Evolutionary conservation across 2,888 invertebrate species (phyloP), one percentile per base, ranked within the genome.

Genomic region (Lumbricus terrestris): DNA sequence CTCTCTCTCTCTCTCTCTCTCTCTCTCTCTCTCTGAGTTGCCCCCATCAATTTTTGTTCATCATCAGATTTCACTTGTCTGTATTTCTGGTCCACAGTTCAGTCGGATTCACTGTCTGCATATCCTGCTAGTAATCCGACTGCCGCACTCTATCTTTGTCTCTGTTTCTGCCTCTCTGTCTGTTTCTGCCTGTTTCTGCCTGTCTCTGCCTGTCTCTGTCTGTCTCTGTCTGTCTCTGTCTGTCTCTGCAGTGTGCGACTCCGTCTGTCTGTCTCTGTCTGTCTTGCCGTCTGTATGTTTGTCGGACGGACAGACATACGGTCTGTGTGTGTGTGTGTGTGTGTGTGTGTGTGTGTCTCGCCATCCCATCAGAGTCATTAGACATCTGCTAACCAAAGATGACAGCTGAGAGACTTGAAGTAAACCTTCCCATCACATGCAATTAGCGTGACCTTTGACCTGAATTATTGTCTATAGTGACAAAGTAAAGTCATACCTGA

Each of bases 1-100:
- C 83, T 83, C 11, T 83, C 11, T 33, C 18, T 18, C 20, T 23
- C 4, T 20, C 20, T 20, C 47, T 47, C 20, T 47, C 47, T 42
- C 42, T 47, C 18, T 47, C 47, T 15, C 20, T 83, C 15, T 83
- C 5, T 83, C 8, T 34, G 2, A 35, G n/a, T 85, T 6, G 8
- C n/a, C 0, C 15, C 85, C 13, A 29, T 35, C 34, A n/a, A 29
- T 34, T 23, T 34, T 11, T 15, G 34, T 33, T 35, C 35, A 20
- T 35, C 35, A 20, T 85, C 35, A 47, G 47, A 47, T 85, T 85
- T 85, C 85, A n/a, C 6, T 34, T 85, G 85, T 33, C 85, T 35
- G 35, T 85, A 18, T 85, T 85, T 85, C 85, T 85, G n/a, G 69
- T n/a, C 69, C 69, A 69, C 69, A 69, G n/a, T 69, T 29, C 69